Percentiles rank a stretch among this genome's conserved stretches.
Conservation (phyloP, 2,113 vertebrate species). For the Catharus minimus region DNA sequence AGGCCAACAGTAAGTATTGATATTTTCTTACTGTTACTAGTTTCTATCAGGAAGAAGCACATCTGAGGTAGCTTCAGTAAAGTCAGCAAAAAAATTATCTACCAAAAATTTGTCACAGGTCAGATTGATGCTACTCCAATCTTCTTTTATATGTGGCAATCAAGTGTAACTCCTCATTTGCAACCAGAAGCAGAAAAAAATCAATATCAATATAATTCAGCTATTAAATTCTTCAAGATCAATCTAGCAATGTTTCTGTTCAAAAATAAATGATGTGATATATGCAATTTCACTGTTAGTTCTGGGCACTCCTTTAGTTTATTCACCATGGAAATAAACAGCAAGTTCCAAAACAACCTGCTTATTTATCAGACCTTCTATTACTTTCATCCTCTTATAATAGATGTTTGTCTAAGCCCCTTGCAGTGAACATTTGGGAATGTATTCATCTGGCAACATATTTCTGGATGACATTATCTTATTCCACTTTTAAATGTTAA, state of each 20-base stretch:
- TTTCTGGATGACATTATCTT: background rate
- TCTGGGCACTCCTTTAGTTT: background rate
- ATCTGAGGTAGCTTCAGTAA: background rate
- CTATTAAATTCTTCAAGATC: background rate
- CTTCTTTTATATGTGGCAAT: background rate
- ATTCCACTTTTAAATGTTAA: background rate
- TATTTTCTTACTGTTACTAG: background rate
- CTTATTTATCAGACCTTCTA: background rate
- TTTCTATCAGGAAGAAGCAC: background rate
- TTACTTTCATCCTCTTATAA: background rate
- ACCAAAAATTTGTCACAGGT: background rate
- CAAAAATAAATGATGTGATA: background rate
- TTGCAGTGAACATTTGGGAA: background rate
- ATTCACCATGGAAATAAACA: background rate
- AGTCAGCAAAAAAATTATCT: background rate
- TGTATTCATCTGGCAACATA: background rate
- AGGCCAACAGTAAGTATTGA: background rate
- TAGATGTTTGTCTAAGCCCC: background rate
- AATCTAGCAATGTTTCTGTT: background rate
- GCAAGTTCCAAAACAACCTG: background rate
- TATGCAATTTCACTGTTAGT: background rate
- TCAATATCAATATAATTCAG: accelerated
- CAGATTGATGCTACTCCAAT: background rate
- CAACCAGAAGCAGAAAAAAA: background rate
- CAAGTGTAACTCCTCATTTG: background rate